Evolutionary conservation across 2,888 invertebrate genomes (phyloP).

Genomic region (Acanthosepion pharaonis): DNA sequence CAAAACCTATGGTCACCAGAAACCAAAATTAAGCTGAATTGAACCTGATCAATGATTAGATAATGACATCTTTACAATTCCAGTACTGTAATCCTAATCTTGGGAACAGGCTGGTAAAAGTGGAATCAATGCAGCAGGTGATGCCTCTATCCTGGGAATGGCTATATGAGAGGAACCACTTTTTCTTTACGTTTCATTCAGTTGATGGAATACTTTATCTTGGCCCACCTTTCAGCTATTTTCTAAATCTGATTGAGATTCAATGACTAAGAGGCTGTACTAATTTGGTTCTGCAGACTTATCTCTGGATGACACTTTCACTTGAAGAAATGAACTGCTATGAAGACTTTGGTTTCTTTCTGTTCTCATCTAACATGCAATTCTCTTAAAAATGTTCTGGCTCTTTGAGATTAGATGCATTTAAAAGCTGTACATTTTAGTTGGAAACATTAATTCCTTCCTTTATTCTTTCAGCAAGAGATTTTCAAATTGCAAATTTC

Average conservation of each 20-base stretch:
- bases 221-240: not conserved
- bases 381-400: not conserved
- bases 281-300: conserved; percentile 4
- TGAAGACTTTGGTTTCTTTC: not conserved
- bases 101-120: not conserved
- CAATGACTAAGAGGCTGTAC: not conserved
- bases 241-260: not conserved
- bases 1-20: not conserved
- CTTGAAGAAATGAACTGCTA: not conserved
- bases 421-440: not conserved
- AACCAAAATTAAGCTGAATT: not conserved
- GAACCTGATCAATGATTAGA: not conserved
- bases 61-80: not conserved
- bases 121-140: not conserved
- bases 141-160: not conserved
- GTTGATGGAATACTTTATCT: not conserved
- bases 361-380: not conserved
- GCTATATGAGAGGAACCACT: not conserved
- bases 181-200: not conserved
- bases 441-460: not conserved
- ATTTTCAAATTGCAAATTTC: not conserved
- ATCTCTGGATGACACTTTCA: not conserved
- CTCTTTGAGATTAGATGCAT: not conserved
- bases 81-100: not conserved
- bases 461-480: not conserved